A percentile compares a stretch with the other conserved stretches of the same genome.
These are phyloP conservation scores for Plebejus argus DNA, from an alignment of 2,888 invertebrate genomes.

Conservation along the genomic window DNA sequence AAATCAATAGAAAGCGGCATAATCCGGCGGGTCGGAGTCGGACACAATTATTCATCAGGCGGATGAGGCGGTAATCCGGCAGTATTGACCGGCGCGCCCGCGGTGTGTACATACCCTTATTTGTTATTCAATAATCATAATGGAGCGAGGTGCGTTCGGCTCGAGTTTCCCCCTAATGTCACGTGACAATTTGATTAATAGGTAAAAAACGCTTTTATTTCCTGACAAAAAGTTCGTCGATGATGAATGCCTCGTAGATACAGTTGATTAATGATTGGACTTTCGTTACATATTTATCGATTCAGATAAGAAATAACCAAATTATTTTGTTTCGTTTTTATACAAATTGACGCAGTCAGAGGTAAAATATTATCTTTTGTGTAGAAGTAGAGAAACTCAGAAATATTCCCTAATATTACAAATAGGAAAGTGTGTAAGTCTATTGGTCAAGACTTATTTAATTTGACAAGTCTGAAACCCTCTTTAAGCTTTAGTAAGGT, in stretches of 20 bases:
- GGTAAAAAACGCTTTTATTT: constrained; percentile 20
- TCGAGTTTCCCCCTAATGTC: constrained; percentile 20
- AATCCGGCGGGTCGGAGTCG: constrained; percentile 69
- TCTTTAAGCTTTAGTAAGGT: no score
- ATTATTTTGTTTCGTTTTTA: background rate
- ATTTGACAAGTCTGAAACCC: no score
- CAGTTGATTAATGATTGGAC: constrained; percentile 5
- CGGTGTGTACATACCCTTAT: constrained; percentile 41
- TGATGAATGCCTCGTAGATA: constrained; percentile 16
- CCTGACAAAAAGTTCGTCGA: constrained; percentile 9
- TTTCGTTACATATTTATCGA: background rate
- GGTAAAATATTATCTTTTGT: no score
- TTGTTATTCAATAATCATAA: constrained; percentile 34
- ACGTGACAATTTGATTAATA: constrained; percentile 30
- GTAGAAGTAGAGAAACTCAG: no score
- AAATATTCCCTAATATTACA: no score
- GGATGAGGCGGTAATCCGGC: constrained; percentile 70
- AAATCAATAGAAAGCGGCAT: constrained; percentile 74
- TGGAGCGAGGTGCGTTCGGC: constrained; percentile 24
- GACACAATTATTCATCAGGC: constrained; percentile 78
- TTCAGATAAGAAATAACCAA: background rate
- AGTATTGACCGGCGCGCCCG: constrained; percentile 64
- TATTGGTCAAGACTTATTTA: no score
- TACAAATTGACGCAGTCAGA: background rate
- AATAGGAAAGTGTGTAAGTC: no score